Percentiles rank a stretch among this genome's conserved stretches.
Conservation (phyloP, 1,140 invertebrate species). For the Pseudobourletiella spinata region DNA sequence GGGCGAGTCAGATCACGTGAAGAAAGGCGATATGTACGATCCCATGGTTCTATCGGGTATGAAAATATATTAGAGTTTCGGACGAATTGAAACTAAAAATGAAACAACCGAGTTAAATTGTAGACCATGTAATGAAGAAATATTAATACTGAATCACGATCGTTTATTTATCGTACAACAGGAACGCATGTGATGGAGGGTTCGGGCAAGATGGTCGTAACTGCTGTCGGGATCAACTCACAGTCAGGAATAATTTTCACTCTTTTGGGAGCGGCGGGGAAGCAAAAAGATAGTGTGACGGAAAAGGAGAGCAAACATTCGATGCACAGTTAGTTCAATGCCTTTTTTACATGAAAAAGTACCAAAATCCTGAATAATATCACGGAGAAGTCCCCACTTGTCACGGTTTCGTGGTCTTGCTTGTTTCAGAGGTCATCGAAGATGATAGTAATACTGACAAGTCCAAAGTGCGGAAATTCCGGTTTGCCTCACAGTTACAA, state of each 20-base stretch:
- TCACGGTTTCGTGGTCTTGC: no score
- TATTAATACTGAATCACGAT: no score
- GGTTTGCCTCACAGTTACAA: no score
- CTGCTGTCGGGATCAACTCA: constrained; percentile 58
- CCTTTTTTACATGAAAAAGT: no score
- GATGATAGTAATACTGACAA: no score
- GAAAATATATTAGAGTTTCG: not conserved
- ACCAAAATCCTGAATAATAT: no score
- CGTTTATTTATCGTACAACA: no score
- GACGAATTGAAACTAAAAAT: not conserved
- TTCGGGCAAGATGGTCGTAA: constrained; percentile 55
- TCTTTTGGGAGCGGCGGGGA: constrained; percentile 48
- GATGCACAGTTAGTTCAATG: no score
- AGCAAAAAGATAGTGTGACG: constrained; percentile 34
- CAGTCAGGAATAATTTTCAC: constrained; percentile 59
- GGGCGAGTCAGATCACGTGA: constrained; percentile 64
- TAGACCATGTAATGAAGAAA: no score
- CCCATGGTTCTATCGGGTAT: constrained; percentile 57
- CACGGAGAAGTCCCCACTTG: no score
- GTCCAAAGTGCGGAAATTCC: no score
- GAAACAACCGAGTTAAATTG: not conserved
- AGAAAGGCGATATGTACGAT: constrained; percentile 52
- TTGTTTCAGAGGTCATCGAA: no score
- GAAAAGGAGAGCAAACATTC: not conserved
- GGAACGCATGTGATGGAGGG: constrained; percentile 62